Evolutionary conservation across 2,888 invertebrate species (phyloP).

Genomic region (Diarsia brunnea): DNA sequence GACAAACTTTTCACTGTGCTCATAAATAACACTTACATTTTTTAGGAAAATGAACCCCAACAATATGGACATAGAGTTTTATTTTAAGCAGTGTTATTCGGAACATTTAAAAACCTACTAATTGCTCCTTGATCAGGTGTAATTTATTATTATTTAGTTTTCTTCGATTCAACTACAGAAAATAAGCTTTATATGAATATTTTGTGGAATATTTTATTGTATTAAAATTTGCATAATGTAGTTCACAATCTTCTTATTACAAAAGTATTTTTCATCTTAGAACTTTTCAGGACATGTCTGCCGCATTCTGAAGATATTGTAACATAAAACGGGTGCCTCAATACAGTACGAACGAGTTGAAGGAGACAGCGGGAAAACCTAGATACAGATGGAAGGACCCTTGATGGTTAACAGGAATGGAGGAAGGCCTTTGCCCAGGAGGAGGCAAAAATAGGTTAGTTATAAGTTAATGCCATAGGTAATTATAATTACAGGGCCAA

Average conservation of each 20-base stretch:
- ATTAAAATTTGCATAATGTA: too few relatives aligned
- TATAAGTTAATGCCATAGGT: not conserved
- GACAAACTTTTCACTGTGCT: conserved; percentile 22
- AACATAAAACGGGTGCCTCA: not conserved
- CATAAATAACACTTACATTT: not conserved
- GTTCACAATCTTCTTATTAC: too few relatives aligned
- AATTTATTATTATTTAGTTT: not conserved
- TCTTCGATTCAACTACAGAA: not conserved
- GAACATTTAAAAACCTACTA: not conserved
- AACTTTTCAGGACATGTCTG: not conserved
- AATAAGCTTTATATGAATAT: not conserved
- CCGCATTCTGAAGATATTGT: not conserved
- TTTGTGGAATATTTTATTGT: too few relatives aligned
- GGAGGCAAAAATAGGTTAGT: not conserved
- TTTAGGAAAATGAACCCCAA: not conserved
- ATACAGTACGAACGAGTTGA: not conserved
- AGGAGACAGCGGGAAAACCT: not conserved
- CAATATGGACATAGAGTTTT: accelerated
- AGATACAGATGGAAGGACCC: too few relatives aligned
- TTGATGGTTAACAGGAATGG: not conserved
- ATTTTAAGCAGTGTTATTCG: not conserved
- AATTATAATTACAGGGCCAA: not conserved
- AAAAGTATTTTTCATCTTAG: too few relatives aligned
- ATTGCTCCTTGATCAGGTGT: not conserved
- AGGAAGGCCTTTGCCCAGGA: too few relatives aligned